Percentiles rank a stretch among this genome's conserved stretches.
Conservation (phyloP, 2,888 invertebrate species). For the Julus scanicus region DNA sequence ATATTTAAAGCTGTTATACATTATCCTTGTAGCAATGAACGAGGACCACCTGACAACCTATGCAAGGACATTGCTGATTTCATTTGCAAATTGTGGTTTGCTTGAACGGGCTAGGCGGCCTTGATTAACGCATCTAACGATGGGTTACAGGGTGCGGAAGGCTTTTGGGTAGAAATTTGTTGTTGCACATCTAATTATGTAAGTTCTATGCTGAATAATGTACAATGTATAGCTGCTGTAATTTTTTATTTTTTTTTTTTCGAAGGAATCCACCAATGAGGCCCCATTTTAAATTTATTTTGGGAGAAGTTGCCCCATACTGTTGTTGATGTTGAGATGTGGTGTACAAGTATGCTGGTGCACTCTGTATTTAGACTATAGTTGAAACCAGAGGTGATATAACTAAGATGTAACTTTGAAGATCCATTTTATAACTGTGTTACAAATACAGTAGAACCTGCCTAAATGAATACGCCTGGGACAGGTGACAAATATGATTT, state of each 20-base stretch:
- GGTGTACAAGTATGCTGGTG: too few species aligned
- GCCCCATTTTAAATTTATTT: not conserved
- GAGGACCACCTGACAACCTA: not conserved
- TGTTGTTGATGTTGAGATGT: too few species aligned
- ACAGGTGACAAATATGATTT: too few species aligned
- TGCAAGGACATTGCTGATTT: slow-evolving; percentile 36
- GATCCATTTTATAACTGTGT: not conserved
- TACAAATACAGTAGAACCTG: too few species aligned
- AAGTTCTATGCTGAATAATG: not conserved
- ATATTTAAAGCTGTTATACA: not conserved
- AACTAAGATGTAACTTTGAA: not conserved
- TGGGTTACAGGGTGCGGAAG: not conserved
- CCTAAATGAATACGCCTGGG: too few species aligned
- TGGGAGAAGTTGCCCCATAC: not conserved
- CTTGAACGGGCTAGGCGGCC: slow-evolving; percentile 1
- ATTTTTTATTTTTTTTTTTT: not conserved
- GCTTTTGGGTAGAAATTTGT: not conserved
- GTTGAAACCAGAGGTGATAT: not conserved
- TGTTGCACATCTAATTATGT: not conserved
- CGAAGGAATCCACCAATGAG: not conserved
- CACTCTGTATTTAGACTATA: too few species aligned
- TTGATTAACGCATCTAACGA: slow-evolving; percentile 17
- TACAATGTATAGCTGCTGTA: not conserved
- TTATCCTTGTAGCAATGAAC: slow-evolving; percentile 9
- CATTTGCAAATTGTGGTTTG: slow-evolving; percentile 5